These are phyloP conservation scores for Drosophila orosa DNA, from an alignment of 1,140 invertebrate species.

Conservation along the genomic window DNA sequence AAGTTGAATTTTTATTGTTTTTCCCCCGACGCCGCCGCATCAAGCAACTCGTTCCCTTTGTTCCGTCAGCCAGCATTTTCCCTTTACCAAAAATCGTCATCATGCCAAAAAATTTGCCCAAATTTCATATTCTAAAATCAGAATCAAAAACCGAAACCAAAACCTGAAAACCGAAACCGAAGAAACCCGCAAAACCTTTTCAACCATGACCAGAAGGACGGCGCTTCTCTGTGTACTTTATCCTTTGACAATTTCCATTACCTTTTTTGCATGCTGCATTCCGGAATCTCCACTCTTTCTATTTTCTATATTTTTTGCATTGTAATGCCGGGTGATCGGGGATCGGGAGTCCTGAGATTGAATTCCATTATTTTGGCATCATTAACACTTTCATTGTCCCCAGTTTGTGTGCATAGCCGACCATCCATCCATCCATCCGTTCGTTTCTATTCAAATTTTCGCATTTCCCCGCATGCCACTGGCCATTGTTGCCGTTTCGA, in stretches of 20 bases:
- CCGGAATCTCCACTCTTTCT: constrained; percentile 15
- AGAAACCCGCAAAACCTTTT: constrained; percentile 27
- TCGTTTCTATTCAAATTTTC: constrained; percentile 66
- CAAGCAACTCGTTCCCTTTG: constrained; percentile 73
- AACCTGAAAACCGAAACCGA: constrained; percentile 27
- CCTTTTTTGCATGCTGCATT: constrained; percentile 58
- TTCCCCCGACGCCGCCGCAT: constrained; percentile 13
- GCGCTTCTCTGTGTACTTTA: constrained; percentile 52
- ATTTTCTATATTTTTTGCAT: constrained; percentile 54
- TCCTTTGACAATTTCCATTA: constrained; percentile 67
- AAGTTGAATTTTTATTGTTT: constrained; percentile 55
- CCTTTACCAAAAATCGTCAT: constrained; percentile 54
- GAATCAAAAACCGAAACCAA: constrained; percentile 36
- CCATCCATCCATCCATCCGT: constrained; percentile 18
- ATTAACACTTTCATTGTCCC: constrained; percentile 79
- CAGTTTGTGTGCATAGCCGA: too few relatives aligned
- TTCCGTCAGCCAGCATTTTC: constrained; percentile 38
- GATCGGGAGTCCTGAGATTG: constrained; percentile 23
- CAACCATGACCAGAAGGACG: constrained; percentile 20
- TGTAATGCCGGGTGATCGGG: constrained; percentile 55
- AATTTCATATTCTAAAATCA: constrained; percentile 22
- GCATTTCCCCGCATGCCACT: constrained; percentile 13
- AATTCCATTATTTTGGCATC: constrained; percentile 75
- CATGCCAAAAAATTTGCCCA: constrained; percentile 29
- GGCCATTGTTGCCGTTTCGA: constrained; percentile 26